A percentile compares a stretch with the other conserved stretches of the same genome.
These are phyloP conservation scores for Thyatira batis DNA, from an alignment of 2,888 invertebrate genomes.

Conservation along the genomic window DNA sequence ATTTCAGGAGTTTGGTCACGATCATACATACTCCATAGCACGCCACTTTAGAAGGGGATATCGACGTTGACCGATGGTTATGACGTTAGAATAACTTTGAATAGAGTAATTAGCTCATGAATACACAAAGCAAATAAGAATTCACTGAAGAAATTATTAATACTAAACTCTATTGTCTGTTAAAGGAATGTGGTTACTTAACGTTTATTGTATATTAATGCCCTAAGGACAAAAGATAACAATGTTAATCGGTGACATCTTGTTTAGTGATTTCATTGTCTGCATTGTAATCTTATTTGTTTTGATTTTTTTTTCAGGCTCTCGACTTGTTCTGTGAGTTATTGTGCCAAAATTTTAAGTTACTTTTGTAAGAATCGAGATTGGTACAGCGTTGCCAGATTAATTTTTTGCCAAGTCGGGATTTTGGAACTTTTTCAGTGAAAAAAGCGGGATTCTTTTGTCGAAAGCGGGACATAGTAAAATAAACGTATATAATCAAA, in stretches of 20 bases:
- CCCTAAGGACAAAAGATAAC: not conserved
- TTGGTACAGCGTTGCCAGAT: no score
- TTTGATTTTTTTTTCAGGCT: no score
- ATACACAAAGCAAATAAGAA: slow-evolving; percentile 62
- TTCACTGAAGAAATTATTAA: slow-evolving; percentile 55
- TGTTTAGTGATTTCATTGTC: not conserved
- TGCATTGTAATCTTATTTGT: no score
- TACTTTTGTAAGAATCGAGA: no score
- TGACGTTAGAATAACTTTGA: slow-evolving; percentile 80
- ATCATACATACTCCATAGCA: slow-evolving; percentile 56
- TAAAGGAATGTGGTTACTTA: slow-evolving; percentile 41
- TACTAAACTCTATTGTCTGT: slow-evolving; percentile 53
- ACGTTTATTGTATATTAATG: slow-evolving; percentile 46
- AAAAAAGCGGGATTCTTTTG: no score
- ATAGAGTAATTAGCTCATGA: slow-evolving; percentile 76
- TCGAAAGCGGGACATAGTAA: no score
- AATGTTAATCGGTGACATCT: not conserved
- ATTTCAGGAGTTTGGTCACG: slow-evolving; percentile 79
- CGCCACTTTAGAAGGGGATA: slow-evolving; percentile 67
- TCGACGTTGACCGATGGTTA: slow-evolving; percentile 75
- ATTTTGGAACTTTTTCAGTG: no score
- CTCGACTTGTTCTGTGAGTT: no score
- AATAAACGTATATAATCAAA: no score
- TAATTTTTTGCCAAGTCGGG: no score
- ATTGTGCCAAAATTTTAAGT: no score